These are phyloP conservation scores for Chaenodraco wilsoni DNA, from an alignment of 2,797 vertebrate species.

Conservation along the genomic window DNA sequence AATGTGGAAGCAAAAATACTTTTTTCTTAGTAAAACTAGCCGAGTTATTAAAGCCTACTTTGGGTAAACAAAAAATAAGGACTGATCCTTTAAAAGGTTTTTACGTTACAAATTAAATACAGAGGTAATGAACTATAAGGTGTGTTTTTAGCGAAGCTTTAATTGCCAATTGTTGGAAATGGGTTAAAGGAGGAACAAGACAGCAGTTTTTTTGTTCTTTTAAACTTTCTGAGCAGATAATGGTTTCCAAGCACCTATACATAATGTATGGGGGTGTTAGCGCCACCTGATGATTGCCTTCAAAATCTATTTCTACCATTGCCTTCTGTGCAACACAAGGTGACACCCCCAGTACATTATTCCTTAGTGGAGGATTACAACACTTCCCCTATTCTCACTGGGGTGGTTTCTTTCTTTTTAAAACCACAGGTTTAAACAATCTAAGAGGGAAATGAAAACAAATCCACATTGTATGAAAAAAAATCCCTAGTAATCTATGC, in stretches of 20 bases:
- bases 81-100: too few species aligned
- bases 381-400: neutral
- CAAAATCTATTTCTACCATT: neutral
- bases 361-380: neutral
- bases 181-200: neutral
- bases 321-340: conserved; percentile 3
- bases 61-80: too few species aligned
- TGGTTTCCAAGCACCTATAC: neutral
- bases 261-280: neutral
- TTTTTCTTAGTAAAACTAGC: too few species aligned
- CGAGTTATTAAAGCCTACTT: too few species aligned
- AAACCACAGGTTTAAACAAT: neutral
- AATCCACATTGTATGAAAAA: neutral
- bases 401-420: neutral
- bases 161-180: too few species aligned
- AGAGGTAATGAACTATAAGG: too few species aligned
- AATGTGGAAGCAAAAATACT: too few species aligned
- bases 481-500: neutral
- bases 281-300: neutral
- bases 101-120: too few species aligned
- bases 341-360: neutral
- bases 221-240: neutral
- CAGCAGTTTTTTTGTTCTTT: neutral
- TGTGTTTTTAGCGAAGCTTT: too few species aligned
- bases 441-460: neutral